Conservation (phyloP, 2,888 invertebrate species). For the Notodonta ziczac region DNA sequence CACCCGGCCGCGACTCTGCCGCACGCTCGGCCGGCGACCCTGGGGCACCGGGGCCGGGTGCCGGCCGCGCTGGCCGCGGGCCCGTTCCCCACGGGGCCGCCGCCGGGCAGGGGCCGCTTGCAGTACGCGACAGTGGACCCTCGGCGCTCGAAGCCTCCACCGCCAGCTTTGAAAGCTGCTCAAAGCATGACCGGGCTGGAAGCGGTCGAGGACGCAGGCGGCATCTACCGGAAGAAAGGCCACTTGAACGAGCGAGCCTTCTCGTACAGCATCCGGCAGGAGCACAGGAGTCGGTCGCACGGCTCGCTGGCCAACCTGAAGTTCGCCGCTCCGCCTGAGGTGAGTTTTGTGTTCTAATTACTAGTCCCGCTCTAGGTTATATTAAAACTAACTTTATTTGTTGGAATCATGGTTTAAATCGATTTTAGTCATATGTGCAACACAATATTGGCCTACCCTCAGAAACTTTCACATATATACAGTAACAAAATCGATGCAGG, state of each 20-base stretch:
- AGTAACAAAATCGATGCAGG: no score
- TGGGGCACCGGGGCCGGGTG: slow-evolving; percentile 84
- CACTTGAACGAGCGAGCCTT: slow-evolving; percentile 97
- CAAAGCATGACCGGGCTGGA: slow-evolving; percentile 88
- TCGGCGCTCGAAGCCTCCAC: slow-evolving; percentile 86
- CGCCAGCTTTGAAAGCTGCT: slow-evolving; percentile 87
- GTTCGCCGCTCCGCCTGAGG: slow-evolving; percentile 90
- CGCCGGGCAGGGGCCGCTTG: slow-evolving; percentile 69
- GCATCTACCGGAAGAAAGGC: slow-evolving; percentile 95
- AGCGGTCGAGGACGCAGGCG: slow-evolving; percentile 85
- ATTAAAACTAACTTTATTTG: no score
- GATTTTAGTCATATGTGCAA: no score
- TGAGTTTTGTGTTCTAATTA: slow-evolving; percentile 43
- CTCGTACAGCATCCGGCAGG: slow-evolving; percentile 96
- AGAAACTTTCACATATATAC: no score
- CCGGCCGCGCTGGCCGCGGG: slow-evolving; percentile 83
- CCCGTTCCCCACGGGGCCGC: slow-evolving; percentile 69
- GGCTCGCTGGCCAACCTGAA: slow-evolving; percentile 96
- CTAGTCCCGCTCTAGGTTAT: no score
- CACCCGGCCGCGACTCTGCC: slow-evolving; percentile 77
- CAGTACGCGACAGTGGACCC: slow-evolving; percentile 87
- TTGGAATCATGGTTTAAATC: no score
- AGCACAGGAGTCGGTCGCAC: slow-evolving; percentile 96
- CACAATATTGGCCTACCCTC: no score
- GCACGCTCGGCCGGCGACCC: slow-evolving; percentile 75